phyloP scores from a whole-genome alignment of 2,113 vertebrate species.

The Larimichthys crocea region DNA sequence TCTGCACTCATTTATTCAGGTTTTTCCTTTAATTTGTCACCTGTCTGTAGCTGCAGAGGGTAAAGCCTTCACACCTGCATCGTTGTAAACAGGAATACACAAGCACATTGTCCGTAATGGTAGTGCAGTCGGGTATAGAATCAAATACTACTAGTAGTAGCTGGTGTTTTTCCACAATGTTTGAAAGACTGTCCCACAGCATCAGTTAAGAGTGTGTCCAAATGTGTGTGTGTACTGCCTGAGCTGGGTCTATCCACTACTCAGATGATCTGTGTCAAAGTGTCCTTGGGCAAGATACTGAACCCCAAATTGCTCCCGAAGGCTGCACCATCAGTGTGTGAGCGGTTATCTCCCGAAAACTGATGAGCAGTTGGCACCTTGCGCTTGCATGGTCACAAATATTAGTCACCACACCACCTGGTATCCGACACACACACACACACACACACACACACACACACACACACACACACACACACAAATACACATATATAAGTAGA shows the following conservation, averaged over 20 bases:
- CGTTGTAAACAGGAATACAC: not conserved
- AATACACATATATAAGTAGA: conserved; percentile 24
- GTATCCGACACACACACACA: conserved; percentile 8
- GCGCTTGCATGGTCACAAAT: not conserved
- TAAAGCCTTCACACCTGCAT: not conserved
- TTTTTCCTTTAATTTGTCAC: no score
- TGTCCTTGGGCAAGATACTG: no score
- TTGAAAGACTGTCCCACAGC: not conserved
- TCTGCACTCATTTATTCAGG: no score
- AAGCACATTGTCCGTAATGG: not conserved
- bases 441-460: conserved; percentile 13
- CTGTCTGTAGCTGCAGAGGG: not conserved
- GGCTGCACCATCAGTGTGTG: no score
- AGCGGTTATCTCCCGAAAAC: no score
- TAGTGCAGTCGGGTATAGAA: not conserved
- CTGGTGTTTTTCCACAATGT: not conserved
- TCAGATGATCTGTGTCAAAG: no score
- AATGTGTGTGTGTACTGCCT: no score
- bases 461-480: conserved; percentile 18
- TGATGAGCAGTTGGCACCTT: no score
- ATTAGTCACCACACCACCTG: not conserved
- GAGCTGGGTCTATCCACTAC: no score
- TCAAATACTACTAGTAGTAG: not conserved
- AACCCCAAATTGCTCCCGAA: no score
- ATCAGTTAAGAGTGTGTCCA: not conserved